Evolutionary conservation across 2,113 vertebrate species (phyloP).

Genomic region (Carassius carassius): DNA sequence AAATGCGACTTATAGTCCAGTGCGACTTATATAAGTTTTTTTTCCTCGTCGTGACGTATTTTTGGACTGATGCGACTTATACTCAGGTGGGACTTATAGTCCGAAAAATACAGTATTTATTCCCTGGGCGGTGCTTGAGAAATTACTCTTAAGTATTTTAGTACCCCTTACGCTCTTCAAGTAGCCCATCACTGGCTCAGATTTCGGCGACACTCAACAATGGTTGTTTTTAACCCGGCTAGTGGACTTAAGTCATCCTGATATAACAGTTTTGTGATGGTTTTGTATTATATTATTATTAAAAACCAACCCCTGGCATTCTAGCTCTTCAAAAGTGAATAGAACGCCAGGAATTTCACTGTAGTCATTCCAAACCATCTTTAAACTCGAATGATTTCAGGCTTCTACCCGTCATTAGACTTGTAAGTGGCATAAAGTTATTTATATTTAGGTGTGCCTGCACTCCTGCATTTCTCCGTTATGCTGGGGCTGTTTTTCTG

Average conservation of each 20-base stretch:
- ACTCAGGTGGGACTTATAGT: too few species aligned
- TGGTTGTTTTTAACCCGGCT: too few species aligned
- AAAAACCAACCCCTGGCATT: background rate
- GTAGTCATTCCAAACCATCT: constrained; percentile 10
- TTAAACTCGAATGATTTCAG: background rate
- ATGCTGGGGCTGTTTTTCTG: constrained; percentile 71
- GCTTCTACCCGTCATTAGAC: constrained; percentile 62
- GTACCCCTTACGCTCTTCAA: background rate
- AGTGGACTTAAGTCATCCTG: too few species aligned
- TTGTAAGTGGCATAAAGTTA: constrained; percentile 76
- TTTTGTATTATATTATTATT: background rate
- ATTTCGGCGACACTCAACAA: too few species aligned
- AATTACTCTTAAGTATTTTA: background rate
- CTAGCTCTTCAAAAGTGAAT: background rate
- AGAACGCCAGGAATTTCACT: background rate
- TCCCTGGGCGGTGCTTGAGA: constrained; percentile 22
- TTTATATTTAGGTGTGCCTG: constrained; percentile 72
- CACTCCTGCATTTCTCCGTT: constrained; percentile 67
- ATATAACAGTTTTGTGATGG: background rate
- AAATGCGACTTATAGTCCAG: too few species aligned
- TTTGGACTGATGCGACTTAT: too few species aligned
- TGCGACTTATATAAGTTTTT: too few species aligned
- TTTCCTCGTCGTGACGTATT: too few species aligned
- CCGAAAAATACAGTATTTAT: too few species aligned
- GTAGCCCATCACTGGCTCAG: too few species aligned